Conservation (phyloP, 2,888 invertebrate species). For the Platycheirus albimanus region DNA sequence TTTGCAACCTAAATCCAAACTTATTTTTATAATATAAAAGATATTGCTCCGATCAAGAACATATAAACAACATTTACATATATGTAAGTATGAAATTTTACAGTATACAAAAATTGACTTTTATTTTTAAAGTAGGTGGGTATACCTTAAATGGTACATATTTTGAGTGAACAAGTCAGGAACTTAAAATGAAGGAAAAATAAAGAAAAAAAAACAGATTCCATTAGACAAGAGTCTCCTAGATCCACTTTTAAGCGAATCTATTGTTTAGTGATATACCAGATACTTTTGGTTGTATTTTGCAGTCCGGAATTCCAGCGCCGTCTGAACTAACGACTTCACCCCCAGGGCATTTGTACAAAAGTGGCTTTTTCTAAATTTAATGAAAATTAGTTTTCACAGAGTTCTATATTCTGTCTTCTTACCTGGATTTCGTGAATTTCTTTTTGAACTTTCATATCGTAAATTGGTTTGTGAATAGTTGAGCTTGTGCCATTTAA, state of each 20-base stretch:
- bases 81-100: too few species aligned
- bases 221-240: neutral
- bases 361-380: conserved; percentile 76
- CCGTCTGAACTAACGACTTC: conserved; percentile 78
- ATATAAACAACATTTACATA: too few species aligned
- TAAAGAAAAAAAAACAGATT: conserved; percentile 16
- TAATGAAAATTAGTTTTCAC: conserved; percentile 19
- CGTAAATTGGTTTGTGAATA: conserved; percentile 76
- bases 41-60: too few species aligned
- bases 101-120: conserved; percentile 21
- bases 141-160: too few species aligned
- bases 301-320: conserved; percentile 75
- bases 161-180: neutral
- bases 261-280: conserved; percentile 77
- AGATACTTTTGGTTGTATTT: conserved; percentile 76
- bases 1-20: too few species aligned
- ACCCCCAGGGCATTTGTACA: conserved; percentile 77
- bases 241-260: conserved; percentile 75
- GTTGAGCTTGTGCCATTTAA: conserved; percentile 74
- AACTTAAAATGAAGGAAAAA: too few species aligned
- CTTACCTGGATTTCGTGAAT: conserved; percentile 78
- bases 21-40: too few species aligned
- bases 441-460: conserved; percentile 78
- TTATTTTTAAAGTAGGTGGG: conserved; percentile 31
- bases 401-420: neutral